These are phyloP conservation scores for Gracilinanus agilis DNA, from an alignment of 2,113 vertebrate genomes.

Conservation along the genomic window DNA sequence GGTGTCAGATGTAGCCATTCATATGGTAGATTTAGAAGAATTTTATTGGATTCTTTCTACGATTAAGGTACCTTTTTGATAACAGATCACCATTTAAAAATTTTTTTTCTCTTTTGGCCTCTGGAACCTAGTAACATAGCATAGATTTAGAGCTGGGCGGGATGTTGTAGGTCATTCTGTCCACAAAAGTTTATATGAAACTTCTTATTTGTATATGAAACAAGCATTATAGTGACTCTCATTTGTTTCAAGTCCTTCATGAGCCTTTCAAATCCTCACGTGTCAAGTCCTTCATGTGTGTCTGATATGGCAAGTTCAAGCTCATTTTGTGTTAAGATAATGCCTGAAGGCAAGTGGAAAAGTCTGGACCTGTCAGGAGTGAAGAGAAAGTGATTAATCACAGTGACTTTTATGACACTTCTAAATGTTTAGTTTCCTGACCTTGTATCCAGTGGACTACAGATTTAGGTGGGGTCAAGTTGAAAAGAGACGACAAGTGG, in stretches of 20 bases:
- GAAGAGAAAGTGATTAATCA: conserved; percentile 48
- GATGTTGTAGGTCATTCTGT: not conserved
- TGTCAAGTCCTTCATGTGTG: not conserved
- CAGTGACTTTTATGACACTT: not conserved
- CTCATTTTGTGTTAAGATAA: conserved; percentile 50
- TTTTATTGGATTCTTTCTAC: not conserved
- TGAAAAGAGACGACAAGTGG: conserved; percentile 63
- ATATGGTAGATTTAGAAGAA: not conserved
- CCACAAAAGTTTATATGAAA: not conserved
- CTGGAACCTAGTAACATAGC: not conserved
- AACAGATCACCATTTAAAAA: not conserved
- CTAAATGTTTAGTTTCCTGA: not conserved
- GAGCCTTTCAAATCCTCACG: not conserved
- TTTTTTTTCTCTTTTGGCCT: not conserved
- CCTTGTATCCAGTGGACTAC: conserved; percentile 25
- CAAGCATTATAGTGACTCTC: fast-evolving
- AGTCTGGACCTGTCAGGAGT: conserved; percentile 36
- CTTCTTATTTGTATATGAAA: not conserved
- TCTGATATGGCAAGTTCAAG: conserved; percentile 34
- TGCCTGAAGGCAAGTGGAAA: conserved; percentile 46
- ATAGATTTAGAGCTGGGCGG: not conserved
- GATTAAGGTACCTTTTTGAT: not conserved
- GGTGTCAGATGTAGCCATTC: not conserved
- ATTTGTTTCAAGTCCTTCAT: not conserved
- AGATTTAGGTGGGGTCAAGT: conserved; percentile 46